These are phyloP conservation scores for Eupelmus urozonus DNA, from an alignment of 2,888 invertebrate genomes.

Conservation along the genomic window DNA sequence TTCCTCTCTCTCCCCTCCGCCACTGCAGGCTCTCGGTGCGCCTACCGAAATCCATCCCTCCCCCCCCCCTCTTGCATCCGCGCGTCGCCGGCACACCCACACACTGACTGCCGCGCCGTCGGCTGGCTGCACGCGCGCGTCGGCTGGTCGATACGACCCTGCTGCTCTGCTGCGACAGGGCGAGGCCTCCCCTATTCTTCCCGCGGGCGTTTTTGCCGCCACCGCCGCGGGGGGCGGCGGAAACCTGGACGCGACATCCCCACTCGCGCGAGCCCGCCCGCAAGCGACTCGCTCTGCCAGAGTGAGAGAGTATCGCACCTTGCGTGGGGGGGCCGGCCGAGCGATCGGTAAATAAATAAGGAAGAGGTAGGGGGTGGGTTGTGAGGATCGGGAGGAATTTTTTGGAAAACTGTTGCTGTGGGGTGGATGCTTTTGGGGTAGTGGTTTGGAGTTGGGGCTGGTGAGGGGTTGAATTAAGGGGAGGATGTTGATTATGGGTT, in stretches of 20 bases:
- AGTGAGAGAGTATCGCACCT: slow-evolving; percentile 3
- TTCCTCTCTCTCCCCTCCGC: background rate
- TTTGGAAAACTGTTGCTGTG: too few species aligned
- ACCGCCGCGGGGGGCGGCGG: slow-evolving; percentile 13
- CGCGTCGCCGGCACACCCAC: background rate
- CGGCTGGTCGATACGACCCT: too few species aligned
- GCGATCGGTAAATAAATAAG: slow-evolving; percentile 1
- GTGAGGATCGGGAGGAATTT: too few species aligned
- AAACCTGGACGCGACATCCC: slow-evolving; percentile 17
- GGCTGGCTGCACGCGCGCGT: slow-evolving; percentile 1
- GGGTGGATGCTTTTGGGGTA: too few species aligned
- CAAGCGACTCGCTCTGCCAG: background rate
- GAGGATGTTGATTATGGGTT: too few species aligned
- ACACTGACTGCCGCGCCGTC: background rate
- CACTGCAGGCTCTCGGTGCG: background rate
- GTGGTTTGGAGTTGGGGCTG: too few species aligned
- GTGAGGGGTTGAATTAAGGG: too few species aligned
- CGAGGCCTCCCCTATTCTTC: slow-evolving; percentile 59
- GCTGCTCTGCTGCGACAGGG: slow-evolving; percentile 5
- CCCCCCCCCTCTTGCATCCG: background rate
- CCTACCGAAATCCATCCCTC: too few species aligned
- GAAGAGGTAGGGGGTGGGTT: background rate
- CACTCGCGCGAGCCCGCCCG: background rate
- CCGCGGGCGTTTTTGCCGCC: slow-evolving; percentile 52
- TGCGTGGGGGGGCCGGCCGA: background rate